A percentile compares a stretch with the other conserved stretches of the same genome.
These are phyloP conservation scores for Bubo bubo DNA, from an alignment of 2,113 vertebrate genomes.

Conservation along the genomic window DNA sequence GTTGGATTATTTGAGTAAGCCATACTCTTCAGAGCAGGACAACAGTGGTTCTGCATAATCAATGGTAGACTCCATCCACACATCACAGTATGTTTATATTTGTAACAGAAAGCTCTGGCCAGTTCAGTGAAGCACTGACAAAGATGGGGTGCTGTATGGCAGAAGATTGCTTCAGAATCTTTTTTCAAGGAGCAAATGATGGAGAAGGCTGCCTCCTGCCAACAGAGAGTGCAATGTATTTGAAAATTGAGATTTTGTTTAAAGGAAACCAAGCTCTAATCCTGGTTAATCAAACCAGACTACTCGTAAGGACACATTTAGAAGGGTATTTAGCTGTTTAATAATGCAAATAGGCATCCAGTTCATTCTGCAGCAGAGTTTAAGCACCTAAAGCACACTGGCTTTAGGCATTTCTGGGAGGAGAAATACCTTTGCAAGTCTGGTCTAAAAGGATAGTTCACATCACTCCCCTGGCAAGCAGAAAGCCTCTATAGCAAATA, in stretches of 20 bases:
- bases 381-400: background rate
- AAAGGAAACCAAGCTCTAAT: background rate
- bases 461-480: background rate
- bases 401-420: background rate
- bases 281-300: background rate
- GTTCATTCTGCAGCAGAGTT: background rate
- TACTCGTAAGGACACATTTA: background rate
- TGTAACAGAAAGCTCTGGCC: background rate
- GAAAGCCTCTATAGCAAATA: background rate
- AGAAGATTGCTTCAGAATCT: background rate
- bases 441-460: background rate
- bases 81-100: background rate
- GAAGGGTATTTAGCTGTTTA: background rate
- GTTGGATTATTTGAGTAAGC: background rate
- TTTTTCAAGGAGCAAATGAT: background rate
- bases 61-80: background rate
- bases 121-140: background rate
- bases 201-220: background rate
- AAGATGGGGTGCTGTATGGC: rapidly evolving
- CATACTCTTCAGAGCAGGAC: background rate
- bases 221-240: background rate
- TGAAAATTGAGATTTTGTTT: background rate
- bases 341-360: background rate
- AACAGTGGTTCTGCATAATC: background rate
- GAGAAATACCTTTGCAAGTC: background rate